Evolutionary conservation across 1,140 invertebrate genomes (phyloP).

Genomic region (Drosophila insularis): DNA sequence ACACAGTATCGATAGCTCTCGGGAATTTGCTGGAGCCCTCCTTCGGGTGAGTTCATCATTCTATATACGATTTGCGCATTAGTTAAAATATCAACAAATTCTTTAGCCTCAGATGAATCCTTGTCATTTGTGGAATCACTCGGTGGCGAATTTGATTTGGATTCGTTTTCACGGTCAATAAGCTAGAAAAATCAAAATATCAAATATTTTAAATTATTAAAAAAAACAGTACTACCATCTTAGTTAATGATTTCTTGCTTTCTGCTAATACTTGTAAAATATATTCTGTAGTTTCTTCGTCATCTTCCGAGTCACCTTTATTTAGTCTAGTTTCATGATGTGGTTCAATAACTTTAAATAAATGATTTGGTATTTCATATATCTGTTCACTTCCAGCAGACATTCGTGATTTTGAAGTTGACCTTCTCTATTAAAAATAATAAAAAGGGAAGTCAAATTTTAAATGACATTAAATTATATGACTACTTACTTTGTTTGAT

Average conservation of each 20-base stretch:
- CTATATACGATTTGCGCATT: constrained; percentile 25
- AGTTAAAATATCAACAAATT: constrained; percentile 1
- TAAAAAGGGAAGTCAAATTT: not conserved
- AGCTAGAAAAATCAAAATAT: not conserved
- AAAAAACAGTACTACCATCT: constrained; percentile 32
- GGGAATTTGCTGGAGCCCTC: constrained; percentile 20
- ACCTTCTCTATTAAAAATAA: not conserved
- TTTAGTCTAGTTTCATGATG: constrained; percentile 18
- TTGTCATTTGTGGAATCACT: not conserved
- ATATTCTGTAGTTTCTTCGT: constrained; percentile 53
- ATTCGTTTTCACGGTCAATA: not conserved
- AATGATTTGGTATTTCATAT: not conserved
- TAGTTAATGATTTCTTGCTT: constrained; percentile 53
- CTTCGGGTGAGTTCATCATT: constrained; percentile 10
- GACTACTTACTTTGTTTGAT: constrained; percentile 5
- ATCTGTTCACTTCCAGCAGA: constrained; percentile 4
- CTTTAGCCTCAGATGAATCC: not conserved
- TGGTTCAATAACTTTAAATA: constrained; percentile 6
- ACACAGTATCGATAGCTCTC: constrained; percentile 15
- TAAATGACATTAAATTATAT: not conserved
- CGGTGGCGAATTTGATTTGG: not conserved
- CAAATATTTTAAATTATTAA: not conserved
- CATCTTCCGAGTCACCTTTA: constrained; percentile 45
- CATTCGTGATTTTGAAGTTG: not conserved
- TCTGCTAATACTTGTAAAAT: constrained; percentile 53